Percentiles rank a stretch among this genome's conserved stretches.
phyloP scores from a whole-genome alignment of 2,797 vertebrate species.

The Tamandua tetradactyla region DNA sequence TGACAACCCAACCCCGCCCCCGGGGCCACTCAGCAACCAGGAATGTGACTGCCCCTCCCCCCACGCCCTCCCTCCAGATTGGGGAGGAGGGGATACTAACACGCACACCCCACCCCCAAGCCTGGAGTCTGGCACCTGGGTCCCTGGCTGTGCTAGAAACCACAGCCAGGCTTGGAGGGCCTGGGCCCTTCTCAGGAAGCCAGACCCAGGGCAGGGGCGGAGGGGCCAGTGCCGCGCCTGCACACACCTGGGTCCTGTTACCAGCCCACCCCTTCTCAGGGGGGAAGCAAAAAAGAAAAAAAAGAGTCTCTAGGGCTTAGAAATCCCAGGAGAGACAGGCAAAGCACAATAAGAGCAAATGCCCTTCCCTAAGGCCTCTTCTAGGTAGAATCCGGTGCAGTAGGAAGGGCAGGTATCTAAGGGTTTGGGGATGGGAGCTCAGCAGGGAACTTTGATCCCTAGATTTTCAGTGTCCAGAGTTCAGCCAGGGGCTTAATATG shows the following conservation, averaged over 20 bases:
- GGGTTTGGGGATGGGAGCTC: not conserved
- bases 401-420: not conserved
- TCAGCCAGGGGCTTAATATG: not conserved
- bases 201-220: not conserved
- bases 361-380: not conserved
- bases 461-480: not conserved
- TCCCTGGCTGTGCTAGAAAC: conserved; percentile 33
- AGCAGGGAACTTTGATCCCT: not conserved
- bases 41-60: conserved; percentile 78
- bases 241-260: conserved; percentile 69
- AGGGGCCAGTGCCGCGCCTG: not conserved
- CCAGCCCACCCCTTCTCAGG: conserved; percentile 28
- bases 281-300: conserved; percentile 51
- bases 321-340: conserved; percentile 47
- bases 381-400: not conserved
- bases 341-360: conserved; percentile 10
- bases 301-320: conserved; percentile 39
- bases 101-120: conserved; percentile 65
- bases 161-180: not conserved
- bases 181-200: not conserved
- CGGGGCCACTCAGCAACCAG: conserved; percentile 78
- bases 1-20: conserved; percentile 79
- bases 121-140: conserved; percentile 63
- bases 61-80: conserved; percentile 54
- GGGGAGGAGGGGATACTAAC: conserved; percentile 70